Evolutionary conservation across 1,140 invertebrate species (phyloP).

Genomic region (Meloidogyne floridensis): DNA sequence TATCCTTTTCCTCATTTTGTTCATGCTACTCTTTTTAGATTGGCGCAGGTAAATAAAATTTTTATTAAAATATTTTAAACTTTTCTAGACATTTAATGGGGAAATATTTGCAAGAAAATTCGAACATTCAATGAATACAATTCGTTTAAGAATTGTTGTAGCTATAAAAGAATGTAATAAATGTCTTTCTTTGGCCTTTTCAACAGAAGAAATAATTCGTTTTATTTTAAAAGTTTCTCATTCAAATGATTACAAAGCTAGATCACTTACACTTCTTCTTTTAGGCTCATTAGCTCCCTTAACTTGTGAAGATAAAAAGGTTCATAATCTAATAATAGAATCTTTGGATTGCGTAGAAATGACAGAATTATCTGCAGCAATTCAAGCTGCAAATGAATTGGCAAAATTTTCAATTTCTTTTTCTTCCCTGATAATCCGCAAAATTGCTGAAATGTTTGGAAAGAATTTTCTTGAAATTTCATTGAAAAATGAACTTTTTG

Average conservation of each 20-base stretch:
- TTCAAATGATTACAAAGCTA: conserved; percentile 52
- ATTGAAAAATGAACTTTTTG: conserved; percentile 48
- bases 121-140: conserved; percentile 42
- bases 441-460: conserved; percentile 50
- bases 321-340: conserved; percentile 51
- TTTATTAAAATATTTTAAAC: background rate
- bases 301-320: conserved; percentile 53
- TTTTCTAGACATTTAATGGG: conserved; percentile 40
- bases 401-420: conserved; percentile 45
- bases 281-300: conserved; percentile 49
- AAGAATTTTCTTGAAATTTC: conserved; percentile 20
- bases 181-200: conserved; percentile 40
- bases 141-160: conserved; percentile 48
- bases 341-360: conserved; percentile 46
- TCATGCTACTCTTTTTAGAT: conserved; percentile 46
- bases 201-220: conserved; percentile 51
- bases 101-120: conserved; percentile 39
- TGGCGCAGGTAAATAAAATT: conserved; percentile 41
- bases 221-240: conserved; percentile 57
- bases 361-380: conserved; percentile 45
- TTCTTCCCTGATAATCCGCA: conserved; percentile 44
- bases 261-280: conserved; percentile 52
- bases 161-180: conserved; percentile 42
- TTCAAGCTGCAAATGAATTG: conserved; percentile 42
- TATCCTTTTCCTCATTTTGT: conserved; percentile 54